Percentiles rank a stretch among this genome's conserved stretches.
phyloP scores from a whole-genome alignment of 2,888 invertebrate genomes.

The Agonum fuliginosum region DNA sequence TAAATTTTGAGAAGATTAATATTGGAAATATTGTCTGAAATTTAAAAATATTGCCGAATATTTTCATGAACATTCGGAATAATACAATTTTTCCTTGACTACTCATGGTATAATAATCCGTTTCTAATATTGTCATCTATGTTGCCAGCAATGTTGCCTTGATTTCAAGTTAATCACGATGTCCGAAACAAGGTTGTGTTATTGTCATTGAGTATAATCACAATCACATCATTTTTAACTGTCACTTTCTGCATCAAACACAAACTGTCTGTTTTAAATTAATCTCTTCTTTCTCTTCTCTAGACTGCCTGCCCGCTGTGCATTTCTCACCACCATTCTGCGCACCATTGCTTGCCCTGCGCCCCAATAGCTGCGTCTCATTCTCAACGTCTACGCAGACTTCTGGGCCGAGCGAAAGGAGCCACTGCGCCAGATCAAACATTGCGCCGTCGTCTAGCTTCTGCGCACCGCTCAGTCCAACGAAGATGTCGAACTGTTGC shows the following conservation, averaged over 20 bases:
- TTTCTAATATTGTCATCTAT: too few species aligned
- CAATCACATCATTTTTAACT: neutral
- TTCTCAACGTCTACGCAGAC: neutral
- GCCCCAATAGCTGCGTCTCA: neutral
- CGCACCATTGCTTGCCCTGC: neutral
- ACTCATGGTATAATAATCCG: too few species aligned
- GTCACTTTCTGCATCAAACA: neutral
- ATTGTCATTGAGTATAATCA: too few species aligned
- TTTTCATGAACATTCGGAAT: too few species aligned
- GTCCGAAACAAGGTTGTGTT: too few species aligned
- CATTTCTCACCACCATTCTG: conserved; percentile 57
- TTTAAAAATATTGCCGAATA: too few species aligned
- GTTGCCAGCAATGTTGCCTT: too few species aligned
- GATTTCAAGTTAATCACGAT: too few species aligned
- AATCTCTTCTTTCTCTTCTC: neutral
- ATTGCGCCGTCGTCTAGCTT: neutral
- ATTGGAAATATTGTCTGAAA: too few species aligned
- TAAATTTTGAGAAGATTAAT: too few species aligned
- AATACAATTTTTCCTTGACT: too few species aligned
- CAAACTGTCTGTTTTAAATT: too few species aligned
- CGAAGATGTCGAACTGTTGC: conserved; percentile 72
- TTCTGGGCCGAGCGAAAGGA: neutral
- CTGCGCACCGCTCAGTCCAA: neutral
- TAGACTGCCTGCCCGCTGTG: conserved; percentile 60
- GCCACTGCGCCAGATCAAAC: neutral